These are phyloP conservation scores for Bicyclus anynana DNA, from an alignment of 1,140 invertebrate species.

Conservation along the genomic window DNA sequence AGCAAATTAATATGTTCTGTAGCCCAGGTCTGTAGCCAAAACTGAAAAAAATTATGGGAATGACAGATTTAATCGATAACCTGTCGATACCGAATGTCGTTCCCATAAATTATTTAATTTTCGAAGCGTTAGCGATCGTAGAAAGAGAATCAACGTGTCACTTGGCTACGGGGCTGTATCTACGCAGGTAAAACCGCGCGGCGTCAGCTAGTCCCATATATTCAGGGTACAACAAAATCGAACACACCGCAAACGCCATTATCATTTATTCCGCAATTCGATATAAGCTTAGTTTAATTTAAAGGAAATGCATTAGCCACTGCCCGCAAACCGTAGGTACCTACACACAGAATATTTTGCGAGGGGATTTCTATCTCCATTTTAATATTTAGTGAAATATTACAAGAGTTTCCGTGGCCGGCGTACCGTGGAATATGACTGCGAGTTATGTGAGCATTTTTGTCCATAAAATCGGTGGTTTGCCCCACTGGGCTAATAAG, in stretches of 20 bases:
- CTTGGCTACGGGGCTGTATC: too few species aligned
- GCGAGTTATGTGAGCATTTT: conserved; percentile 25
- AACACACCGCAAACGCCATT: conserved; percentile 24
- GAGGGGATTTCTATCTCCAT: conserved; percentile 33
- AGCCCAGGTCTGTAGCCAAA: too few species aligned
- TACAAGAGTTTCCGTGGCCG: conserved; percentile 26
- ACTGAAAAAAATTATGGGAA: too few species aligned
- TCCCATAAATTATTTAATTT: too few species aligned
- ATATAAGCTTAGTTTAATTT: conserved; percentile 50
- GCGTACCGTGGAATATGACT: conserved; percentile 26
- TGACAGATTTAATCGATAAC: too few species aligned
- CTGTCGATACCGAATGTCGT: too few species aligned
- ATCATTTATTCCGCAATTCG: conserved; percentile 32
- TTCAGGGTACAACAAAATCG: conserved; percentile 35
- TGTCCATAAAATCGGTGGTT: conserved; percentile 24
- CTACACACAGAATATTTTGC: conserved; percentile 16
- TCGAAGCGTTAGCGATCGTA: too few species aligned
- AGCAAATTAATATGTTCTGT: too few species aligned
- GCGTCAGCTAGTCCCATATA: too few species aligned
- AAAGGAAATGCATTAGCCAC: conserved; percentile 50
- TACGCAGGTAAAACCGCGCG: too few species aligned
- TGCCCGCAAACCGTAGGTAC: conserved; percentile 43
- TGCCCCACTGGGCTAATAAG: conserved; percentile 20
- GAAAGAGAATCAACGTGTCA: too few species aligned
- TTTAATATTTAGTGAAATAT: conserved; percentile 44